Evolutionary conservation across 2,888 invertebrate genomes (phyloP), one percentile per base, ranked within the genome.

Genomic region (Pandemis cinnamomeana): DNA sequence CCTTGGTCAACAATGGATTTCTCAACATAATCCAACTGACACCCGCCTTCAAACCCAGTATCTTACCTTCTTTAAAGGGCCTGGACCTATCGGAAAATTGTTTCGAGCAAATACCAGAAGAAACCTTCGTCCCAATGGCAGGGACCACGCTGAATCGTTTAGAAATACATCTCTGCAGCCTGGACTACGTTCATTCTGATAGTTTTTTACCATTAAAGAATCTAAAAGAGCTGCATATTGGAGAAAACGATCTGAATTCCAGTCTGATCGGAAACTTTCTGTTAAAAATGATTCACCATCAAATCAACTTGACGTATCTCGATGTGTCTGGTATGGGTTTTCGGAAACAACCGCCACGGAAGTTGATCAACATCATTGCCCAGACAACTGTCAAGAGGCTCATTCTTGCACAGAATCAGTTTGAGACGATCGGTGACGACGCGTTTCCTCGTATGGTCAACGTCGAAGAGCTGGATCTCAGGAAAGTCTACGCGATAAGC

Each of bases 1-100:
- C 89, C 67, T 82, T 96, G 78, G 91, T 95, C 7, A 95, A 95
- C 79, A 95, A 95, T 78, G 95, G 95, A 41, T 95, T 96, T 77
- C 82, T 79, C 2, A 89, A 87, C 67, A 85, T 95, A 10, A 76
- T 88, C 36, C 85, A 91, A 13, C 79, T 95, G 36, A 90, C 95
- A 0, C 81, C 86, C 61, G 89, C 95, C 2, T 88, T 95, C 61
- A 87, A 85, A 55, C 86, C 90, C 0, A 86, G 78, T 8, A 85
- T 89, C 67, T 80, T 96, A 55, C 95, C 95, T 0, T 87, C 87
- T 0, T 78, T 96, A 7, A 82, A 78, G 75, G 89, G 87, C 68
- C 82, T 96, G 36, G 93, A 94, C 77, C 82, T 96, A 72, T 95
- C 95, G 51, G 95, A 95, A 82, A 95, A 95, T 81, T 83, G 86